Evolutionary conservation across 2,888 invertebrate genomes (phyloP).

Genomic region (Drosophila birchii): DNA sequence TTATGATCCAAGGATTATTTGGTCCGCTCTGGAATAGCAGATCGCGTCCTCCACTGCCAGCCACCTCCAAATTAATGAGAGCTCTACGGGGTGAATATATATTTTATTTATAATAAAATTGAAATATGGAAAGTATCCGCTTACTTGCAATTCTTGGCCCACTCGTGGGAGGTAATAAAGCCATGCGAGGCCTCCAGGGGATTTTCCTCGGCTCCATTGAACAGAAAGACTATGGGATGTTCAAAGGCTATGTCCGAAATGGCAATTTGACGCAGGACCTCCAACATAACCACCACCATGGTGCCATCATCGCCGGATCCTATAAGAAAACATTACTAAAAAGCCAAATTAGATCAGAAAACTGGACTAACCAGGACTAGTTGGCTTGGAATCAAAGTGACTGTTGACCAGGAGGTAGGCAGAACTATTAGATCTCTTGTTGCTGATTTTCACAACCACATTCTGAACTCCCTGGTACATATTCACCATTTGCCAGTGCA

Average conservation of each 20-base stretch:
- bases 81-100: conserved; percentile 83
- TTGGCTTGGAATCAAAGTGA: conserved; percentile 96
- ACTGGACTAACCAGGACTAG: conserved; percentile 88
- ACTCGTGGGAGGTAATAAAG: conserved; percentile 86
- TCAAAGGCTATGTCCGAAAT: conserved; percentile 83
- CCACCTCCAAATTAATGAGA: conserved; percentile 95
- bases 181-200: conserved; percentile 89
- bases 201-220: conserved; percentile 89
- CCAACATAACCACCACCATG: conserved; percentile 88
- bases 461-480: conserved; percentile 83
- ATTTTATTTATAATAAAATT: background rate
- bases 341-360: background rate
- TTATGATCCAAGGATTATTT: conserved; percentile 88
- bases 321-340: conserved; percentile 7
- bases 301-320: conserved; percentile 88
- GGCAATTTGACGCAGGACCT: conserved; percentile 85
- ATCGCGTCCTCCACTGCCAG: conserved; percentile 95
- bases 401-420: conserved; percentile 90
- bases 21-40: conserved; percentile 95
- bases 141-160: conserved; percentile 66
- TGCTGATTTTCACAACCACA: conserved; percentile 80
- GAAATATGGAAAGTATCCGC: background rate
- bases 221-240: conserved; percentile 88
- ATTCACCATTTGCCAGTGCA: conserved; percentile 74
- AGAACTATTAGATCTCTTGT: conserved; percentile 68